These are phyloP conservation scores for Drosophila auraria DNA, from an alignment of 1,140 invertebrate genomes.

Conservation along the genomic window DNA sequence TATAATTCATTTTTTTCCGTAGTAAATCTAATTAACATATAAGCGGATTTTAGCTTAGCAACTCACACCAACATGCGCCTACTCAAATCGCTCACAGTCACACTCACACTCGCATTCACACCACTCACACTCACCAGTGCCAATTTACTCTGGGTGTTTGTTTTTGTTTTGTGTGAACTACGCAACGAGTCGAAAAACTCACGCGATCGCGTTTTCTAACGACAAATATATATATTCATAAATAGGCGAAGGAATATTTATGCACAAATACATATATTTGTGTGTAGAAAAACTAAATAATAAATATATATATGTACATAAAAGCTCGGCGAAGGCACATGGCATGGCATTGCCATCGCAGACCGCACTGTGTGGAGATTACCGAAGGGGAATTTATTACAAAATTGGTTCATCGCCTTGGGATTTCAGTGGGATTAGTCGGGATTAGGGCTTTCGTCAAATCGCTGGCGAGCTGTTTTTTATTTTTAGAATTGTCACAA, in stretches of 20 bases:
- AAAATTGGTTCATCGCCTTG: constrained; percentile 13
- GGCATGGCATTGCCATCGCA: background rate
- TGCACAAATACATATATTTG: constrained; percentile 14
- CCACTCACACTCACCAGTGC: constrained; percentile 11
- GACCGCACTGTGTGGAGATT: constrained; percentile 44
- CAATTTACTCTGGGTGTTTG: constrained; percentile 22
- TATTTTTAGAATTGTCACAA: constrained; percentile 23
- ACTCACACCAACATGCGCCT: constrained; percentile 42
- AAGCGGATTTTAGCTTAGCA: constrained; percentile 66
- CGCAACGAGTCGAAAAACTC: constrained; percentile 59
- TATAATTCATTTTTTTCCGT: constrained; percentile 68
- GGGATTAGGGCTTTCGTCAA: constrained; percentile 35
- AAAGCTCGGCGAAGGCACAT: constrained; percentile 7
- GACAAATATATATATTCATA: constrained; percentile 11
- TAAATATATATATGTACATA: constrained; percentile 38
- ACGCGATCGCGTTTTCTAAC: constrained; percentile 67
- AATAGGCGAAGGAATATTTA: constrained; percentile 9
- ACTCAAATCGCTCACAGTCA: constrained; percentile 34
- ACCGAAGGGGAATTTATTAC: constrained; percentile 36
- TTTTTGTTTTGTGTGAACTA: constrained; percentile 45
- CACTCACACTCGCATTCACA: background rate
- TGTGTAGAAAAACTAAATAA: constrained; percentile 49
- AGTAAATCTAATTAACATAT: constrained; percentile 81
- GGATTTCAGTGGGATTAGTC: constrained; percentile 15
- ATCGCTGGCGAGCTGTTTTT: background rate